A percentile compares a stretch with the other conserved stretches of the same genome.
These are phyloP conservation scores for Daktulosphaira vitifoliae DNA, from an alignment of 1,140 invertebrate genomes.

Conservation along the genomic window DNA sequence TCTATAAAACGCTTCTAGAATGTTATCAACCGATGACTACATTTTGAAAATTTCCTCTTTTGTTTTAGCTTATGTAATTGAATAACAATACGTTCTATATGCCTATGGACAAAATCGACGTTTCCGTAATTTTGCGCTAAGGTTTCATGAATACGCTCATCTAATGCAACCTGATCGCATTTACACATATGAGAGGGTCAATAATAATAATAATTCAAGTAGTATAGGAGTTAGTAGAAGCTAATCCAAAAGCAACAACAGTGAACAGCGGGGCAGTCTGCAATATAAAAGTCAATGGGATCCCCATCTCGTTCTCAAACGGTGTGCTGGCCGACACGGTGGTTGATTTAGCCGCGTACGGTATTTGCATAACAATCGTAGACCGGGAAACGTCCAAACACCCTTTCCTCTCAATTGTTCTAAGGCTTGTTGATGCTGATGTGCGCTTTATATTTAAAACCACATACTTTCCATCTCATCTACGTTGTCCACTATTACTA, in stretches of 20 bases:
- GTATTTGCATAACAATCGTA: slow-evolving; percentile 29
- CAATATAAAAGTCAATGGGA: slow-evolving; percentile 18
- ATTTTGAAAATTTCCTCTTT: no score
- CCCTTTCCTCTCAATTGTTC: not conserved
- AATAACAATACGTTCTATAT: no score
- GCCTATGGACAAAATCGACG: no score
- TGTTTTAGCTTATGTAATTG: no score
- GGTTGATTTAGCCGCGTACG: not conserved
- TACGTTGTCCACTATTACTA: not conserved
- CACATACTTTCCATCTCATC: slow-evolving; percentile 17
- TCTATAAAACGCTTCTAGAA: no score
- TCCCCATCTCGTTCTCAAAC: not conserved
- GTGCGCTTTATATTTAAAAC: slow-evolving; percentile 28
- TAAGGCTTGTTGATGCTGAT: not conserved
- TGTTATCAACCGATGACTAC: no score
- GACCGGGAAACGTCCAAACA: not conserved
- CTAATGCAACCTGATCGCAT: no score
- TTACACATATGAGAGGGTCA: not conserved
- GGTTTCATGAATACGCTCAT: no score
- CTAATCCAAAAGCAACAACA: not conserved
- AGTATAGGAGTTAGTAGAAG: not conserved
- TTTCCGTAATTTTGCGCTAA: no score
- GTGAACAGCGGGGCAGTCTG: not conserved
- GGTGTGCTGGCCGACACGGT: slow-evolving; percentile 8
- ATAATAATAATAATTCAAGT: slow-evolving; percentile 16